Percentiles rank a stretch among this genome's conserved stretches.
Conservation (phyloP, 2,797 vertebrate genomes). For the Loris lydekkerianus region DNA sequence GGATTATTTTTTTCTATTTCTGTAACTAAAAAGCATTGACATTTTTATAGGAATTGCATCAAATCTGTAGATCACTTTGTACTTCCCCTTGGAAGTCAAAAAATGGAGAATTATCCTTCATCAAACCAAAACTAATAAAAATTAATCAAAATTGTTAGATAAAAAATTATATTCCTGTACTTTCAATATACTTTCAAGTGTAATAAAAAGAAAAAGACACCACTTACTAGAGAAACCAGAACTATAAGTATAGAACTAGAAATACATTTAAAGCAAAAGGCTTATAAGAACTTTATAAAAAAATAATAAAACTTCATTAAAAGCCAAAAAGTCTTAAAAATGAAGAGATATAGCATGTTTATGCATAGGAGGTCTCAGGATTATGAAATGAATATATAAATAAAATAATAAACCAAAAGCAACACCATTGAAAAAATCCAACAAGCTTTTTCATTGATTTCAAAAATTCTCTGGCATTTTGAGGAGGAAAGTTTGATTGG, state of each 20-base stretch:
- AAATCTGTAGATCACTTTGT: not conserved
- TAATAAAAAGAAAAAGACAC: not conserved
- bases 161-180: not conserved
- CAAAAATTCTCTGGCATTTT: not conserved
- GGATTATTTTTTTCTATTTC: not conserved
- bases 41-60: not conserved
- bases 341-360: not conserved
- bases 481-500: not conserved
- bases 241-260: not conserved
- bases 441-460: not conserved
- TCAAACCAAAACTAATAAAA: not conserved
- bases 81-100: not conserved
- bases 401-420: conserved; percentile 27
- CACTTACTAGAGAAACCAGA: not conserved
- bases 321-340: not conserved
- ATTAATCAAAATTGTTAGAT: not conserved
- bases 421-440: conserved; percentile 33
- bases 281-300: not conserved
- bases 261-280: not conserved
- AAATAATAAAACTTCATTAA: conserved; percentile 18
- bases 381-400: not conserved
- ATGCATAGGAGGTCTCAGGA: not conserved
- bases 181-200: not conserved
- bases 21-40: not conserved
- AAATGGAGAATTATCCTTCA: not conserved